Evolutionary conservation across 2,797 vertebrate genomes (phyloP).

Genomic region (Peromyscus aztecus): DNA sequence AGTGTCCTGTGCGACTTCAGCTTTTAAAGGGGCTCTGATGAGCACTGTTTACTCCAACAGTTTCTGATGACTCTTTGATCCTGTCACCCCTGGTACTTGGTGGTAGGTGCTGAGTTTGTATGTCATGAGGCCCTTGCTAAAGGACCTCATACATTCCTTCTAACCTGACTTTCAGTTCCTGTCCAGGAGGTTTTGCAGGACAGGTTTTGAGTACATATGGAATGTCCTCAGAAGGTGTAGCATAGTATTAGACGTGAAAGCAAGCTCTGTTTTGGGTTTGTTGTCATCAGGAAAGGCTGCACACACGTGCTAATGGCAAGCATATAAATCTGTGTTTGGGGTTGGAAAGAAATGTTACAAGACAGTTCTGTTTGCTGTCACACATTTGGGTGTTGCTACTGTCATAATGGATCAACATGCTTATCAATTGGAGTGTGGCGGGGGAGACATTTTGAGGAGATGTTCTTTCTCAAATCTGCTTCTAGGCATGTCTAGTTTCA

Average conservation of each 20-base stretch:
- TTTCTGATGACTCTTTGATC: neutral
- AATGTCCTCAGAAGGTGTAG: neutral
- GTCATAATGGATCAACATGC: slow-evolving; percentile 50
- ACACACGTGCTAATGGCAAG: slow-evolving; percentile 80
- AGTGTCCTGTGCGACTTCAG: neutral
- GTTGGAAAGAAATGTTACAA: neutral
- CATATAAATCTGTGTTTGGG: neutral
- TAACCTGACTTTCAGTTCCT: neutral
- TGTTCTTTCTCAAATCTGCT: neutral
- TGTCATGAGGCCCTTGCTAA: neutral
- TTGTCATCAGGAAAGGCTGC: slow-evolving; percentile 85
- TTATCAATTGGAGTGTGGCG: neutral
- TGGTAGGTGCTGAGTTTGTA: neutral
- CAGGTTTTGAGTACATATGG: neutral
- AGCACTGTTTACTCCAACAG: neutral
- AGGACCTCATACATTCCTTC: neutral
- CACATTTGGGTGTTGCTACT: slow-evolving; percentile 17
- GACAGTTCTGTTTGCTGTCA: neutral
- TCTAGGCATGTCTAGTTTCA: neutral
- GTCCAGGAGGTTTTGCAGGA: neutral
- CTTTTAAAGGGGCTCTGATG: neutral
- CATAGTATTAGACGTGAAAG: neutral
- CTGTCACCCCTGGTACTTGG: neutral
- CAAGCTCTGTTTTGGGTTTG: slow-evolving; percentile 64
- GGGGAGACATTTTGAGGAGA: neutral